Conservation (phyloP, 2,113 vertebrate species). For the Meles meles region DNA sequence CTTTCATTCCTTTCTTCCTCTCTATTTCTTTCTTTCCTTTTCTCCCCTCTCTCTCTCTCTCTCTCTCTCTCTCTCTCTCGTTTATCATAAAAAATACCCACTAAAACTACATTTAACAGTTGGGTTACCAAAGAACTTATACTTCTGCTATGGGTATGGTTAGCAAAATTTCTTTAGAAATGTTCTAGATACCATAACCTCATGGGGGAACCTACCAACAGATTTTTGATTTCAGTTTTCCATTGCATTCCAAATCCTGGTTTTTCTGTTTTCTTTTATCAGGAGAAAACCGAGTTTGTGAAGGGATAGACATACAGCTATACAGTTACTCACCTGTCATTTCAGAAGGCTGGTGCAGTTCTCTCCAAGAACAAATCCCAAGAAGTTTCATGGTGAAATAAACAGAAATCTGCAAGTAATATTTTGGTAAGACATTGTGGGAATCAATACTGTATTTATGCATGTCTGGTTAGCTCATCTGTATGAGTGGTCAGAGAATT, state of each 20-base stretch:
- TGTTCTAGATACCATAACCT: neutral
- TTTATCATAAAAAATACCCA: neutral
- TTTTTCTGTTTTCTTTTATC: neutral
- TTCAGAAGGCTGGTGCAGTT: neutral
- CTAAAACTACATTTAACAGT: neutral
- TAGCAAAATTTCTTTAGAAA: neutral
- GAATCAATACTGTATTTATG: rapidly evolving
- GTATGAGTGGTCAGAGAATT: neutral
- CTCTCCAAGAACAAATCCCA: neutral
- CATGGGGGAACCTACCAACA: neutral
- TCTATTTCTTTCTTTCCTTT: no score
- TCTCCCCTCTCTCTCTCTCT: neutral
- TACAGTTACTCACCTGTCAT: neutral
- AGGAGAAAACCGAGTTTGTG: neutral
- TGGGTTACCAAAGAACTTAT: neutral
- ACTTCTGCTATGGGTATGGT: neutral
- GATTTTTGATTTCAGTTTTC: neutral
- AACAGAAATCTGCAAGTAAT: neutral
- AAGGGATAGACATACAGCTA: neutral
- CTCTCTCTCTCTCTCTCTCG: neutral
- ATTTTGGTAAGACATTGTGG: neutral
- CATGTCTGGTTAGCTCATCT: neutral
- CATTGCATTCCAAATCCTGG: neutral
- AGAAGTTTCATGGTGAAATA: neutral
- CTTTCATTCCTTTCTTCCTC: neutral